phyloP scores from a whole-genome alignment of 2,113 vertebrate species.

The Delphinapterus leucas region DNA sequence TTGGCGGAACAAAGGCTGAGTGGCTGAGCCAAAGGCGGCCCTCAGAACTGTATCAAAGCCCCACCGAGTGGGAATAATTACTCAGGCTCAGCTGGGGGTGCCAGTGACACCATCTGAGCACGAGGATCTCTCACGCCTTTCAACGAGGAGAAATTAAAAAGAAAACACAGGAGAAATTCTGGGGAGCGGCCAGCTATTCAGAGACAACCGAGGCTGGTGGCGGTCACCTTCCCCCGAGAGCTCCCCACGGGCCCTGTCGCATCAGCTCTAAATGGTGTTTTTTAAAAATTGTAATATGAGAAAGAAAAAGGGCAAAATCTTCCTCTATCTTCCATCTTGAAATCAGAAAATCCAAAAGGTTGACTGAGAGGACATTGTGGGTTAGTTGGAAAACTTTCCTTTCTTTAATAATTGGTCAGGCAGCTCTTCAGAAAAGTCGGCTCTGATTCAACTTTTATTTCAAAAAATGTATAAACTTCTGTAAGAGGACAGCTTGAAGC shows the following conservation, averaged over 20 bases:
- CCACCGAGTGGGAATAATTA: conserved; percentile 75
- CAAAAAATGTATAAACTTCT: not conserved
- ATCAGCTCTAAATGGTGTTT: rapidly evolving
- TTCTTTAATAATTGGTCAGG: not conserved
- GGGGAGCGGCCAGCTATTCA: not conserved
- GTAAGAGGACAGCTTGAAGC: no score
- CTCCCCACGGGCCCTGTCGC: not conserved
- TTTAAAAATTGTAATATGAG: not conserved
- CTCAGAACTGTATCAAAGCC: conserved; percentile 79
- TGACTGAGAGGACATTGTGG: not conserved
- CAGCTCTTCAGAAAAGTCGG: not conserved
- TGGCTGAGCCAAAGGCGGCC: conserved; percentile 74
- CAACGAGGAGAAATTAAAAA: conserved; percentile 73
- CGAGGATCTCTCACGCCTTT: conserved; percentile 71
- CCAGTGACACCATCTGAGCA: conserved; percentile 75
- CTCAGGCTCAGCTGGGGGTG: conserved; percentile 78
- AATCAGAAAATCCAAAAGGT: not conserved
- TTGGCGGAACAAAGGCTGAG: conserved; percentile 76
- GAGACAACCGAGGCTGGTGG: not conserved
- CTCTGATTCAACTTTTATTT: not conserved
- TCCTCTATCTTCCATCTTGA: not conserved
- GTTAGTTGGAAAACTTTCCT: not conserved
- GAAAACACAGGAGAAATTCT: conserved; percentile 60
- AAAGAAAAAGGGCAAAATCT: not conserved
- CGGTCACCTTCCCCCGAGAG: not conserved